Evolutionary conservation across 2,797 vertebrate species (phyloP).

Genomic region (Urosaurus nigricauda): DNA sequence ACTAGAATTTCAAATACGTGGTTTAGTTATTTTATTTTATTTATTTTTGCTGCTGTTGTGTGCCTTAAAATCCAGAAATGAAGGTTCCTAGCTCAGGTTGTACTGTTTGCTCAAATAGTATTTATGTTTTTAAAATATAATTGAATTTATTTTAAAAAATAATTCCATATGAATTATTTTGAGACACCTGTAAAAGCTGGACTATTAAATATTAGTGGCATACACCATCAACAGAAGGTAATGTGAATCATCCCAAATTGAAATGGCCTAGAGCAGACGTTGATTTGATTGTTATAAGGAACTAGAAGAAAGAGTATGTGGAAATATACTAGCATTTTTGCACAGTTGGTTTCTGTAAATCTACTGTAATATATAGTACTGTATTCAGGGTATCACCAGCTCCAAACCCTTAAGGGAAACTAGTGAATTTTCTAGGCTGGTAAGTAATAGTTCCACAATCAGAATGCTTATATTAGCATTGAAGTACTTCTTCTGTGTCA

Average conservation of each 20-base stretch:
- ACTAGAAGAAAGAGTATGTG: conserved; percentile 10
- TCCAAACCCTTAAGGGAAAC: conserved; percentile 43
- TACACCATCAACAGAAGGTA: neutral
- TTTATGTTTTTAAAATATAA: neutral
- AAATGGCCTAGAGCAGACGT: conserved; percentile 33
- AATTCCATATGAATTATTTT: neutral
- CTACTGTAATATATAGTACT: conserved; percentile 38
- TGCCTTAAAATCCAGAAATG: too few relatives aligned
- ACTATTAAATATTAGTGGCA: neutral
- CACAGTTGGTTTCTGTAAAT: conserved; percentile 26
- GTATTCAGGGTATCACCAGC: neutral
- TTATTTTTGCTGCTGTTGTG: too few relatives aligned
- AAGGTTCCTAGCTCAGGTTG: neutral
- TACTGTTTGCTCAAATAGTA: neutral
- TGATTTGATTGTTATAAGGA: conserved; percentile 42
- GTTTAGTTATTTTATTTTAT: too few relatives aligned
- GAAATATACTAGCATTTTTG: conserved; percentile 13
- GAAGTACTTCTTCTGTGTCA: conserved; percentile 1
- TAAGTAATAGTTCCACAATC: conserved; percentile 9
- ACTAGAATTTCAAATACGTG: conserved; percentile 20
- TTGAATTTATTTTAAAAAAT: too few relatives aligned
- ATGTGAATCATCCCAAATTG: neutral
- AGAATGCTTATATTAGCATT: conserved; percentile 5
- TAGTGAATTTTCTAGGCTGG: neutral
- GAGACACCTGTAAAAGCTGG: neutral